Conservation (phyloP, 2,888 invertebrate species). For the Campaea margaritaria region DNA sequence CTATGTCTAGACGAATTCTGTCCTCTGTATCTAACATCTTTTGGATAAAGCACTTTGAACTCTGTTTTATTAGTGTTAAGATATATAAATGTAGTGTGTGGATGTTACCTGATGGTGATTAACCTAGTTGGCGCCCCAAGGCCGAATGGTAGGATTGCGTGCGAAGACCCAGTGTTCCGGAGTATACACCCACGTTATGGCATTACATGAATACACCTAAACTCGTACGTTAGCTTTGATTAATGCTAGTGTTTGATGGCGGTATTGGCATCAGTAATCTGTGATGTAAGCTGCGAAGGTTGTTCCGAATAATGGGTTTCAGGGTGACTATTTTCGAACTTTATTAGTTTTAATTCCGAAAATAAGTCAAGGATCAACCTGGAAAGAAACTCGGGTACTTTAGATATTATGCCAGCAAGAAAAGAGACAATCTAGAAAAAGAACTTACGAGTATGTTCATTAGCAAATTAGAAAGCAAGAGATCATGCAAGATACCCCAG, state of each 20-base stretch:
- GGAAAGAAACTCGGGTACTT: too few species aligned
- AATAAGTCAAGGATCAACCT: too few species aligned
- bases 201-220: slow-evolving; percentile 23
- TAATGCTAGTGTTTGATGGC: slow-evolving; percentile 26
- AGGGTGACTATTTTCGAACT: background rate
- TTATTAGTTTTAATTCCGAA: too few species aligned
- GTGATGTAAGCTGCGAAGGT: slow-evolving; percentile 5
- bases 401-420: too few species aligned
- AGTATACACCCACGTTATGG: slow-evolving; percentile 24
- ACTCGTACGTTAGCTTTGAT: slow-evolving; percentile 25
- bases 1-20: slow-evolving; percentile 31
- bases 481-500: too few species aligned
- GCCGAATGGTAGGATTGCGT: slow-evolving; percentile 52
- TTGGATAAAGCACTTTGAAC: slow-evolving; percentile 13
- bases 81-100: slow-evolving; percentile 20
- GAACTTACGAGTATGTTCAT: too few species aligned
- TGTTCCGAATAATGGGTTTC: background rate
- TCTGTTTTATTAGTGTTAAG: slow-evolving; percentile 16
- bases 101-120: slow-evolving; percentile 37
- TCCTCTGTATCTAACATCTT: background rate
- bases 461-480: too few species aligned
- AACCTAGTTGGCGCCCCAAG: slow-evolving; percentile 45
- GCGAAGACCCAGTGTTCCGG: slow-evolving; percentile 38
- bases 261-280: slow-evolving; percentile 18
- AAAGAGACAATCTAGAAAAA: too few species aligned